Evolutionary conservation across 2,797 vertebrate genomes (phyloP), one percentile per base, ranked within the genome.

Genomic region (Calcarius lapponicus): DNA sequence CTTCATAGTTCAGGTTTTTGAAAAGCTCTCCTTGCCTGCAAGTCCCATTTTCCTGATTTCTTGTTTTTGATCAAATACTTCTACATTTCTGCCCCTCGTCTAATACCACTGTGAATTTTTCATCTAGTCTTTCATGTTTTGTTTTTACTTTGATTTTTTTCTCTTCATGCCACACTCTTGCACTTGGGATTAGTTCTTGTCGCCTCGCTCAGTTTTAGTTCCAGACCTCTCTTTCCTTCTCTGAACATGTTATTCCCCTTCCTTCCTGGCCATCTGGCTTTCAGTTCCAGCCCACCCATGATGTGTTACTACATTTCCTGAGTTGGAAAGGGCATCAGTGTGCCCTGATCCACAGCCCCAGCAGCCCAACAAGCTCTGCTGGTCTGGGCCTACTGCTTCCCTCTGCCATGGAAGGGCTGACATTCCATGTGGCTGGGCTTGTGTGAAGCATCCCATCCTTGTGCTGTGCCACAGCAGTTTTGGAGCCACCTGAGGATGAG

Each of bases 381-480:
- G 66, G 2, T 57, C 65, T 65, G 31, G 9, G 15, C 47, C 43
- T 29, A 1, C 56, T 31, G 66, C 60, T 73, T 31, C 8, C 57
- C 47, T 56, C 36, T 87, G 60, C 38, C 22, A 0, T 40, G 61
- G 51, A 9, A 36, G 42, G 64, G 65, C 53, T 53, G 32, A 4
- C 11, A 6, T 56, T 73, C 29, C 43, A 4, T 1, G 1, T 28
- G 21, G 25, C 56, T 65, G 80, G 29, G 14, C 51, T 42, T 32
- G 40, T 51, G 3, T 21, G 42, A 29, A 36, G 13, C 40, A 6
- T 22, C 21, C 4, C 0, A 0, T 20, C 51, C 13, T 3, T 38
- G 51, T 36, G 2, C 42, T 24, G 24, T 42, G 62, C 43, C 7
- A 5, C 73, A 69, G 88, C 65, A 42, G 48, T 25, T 48, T 42